Evolutionary conservation across 2,888 invertebrate genomes (phyloP).

Genomic region (Apamea monoglypha): DNA sequence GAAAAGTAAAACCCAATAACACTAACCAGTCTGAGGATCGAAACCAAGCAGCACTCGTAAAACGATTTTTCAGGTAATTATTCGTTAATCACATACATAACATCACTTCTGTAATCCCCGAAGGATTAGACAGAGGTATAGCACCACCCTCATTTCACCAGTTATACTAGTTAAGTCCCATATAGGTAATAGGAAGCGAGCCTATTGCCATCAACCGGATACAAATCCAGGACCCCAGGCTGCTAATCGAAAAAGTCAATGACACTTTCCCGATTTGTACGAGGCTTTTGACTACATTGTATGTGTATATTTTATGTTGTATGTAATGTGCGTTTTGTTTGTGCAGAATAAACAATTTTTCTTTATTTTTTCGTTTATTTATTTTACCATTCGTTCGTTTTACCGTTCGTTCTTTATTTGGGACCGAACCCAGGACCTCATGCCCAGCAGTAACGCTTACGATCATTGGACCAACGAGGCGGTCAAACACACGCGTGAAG

Average conservation of each 20-base stretch:
- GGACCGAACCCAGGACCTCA: too few species aligned
- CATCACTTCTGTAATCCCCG: not conserved
- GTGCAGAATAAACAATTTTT: too few species aligned
- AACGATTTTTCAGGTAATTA: not conserved
- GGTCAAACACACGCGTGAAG: not conserved
- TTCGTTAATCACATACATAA: not conserved
- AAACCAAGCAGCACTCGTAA: not conserved
- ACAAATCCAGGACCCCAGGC: not conserved
- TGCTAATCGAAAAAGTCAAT: slow-evolving; percentile 1
- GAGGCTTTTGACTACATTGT: too few species aligned
- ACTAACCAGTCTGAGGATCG: not conserved
- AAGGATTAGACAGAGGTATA: not conserved
- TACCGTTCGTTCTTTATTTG: too few species aligned
- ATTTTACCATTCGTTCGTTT: too few species aligned
- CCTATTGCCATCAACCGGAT: not conserved
- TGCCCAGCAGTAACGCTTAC: too few species aligned
- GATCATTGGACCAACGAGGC: not conserved
- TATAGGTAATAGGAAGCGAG: not conserved
- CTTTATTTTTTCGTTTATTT: too few species aligned
- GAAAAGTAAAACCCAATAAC: not conserved
- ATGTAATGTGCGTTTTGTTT: too few species aligned
- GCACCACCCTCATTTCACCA: too few species aligned
- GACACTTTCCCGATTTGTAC: not conserved
- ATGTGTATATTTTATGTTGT: too few species aligned
- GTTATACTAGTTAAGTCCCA: not conserved